Conservation (phyloP, 2,113 vertebrate genomes). For the Sceloporus tristichus region DNA sequence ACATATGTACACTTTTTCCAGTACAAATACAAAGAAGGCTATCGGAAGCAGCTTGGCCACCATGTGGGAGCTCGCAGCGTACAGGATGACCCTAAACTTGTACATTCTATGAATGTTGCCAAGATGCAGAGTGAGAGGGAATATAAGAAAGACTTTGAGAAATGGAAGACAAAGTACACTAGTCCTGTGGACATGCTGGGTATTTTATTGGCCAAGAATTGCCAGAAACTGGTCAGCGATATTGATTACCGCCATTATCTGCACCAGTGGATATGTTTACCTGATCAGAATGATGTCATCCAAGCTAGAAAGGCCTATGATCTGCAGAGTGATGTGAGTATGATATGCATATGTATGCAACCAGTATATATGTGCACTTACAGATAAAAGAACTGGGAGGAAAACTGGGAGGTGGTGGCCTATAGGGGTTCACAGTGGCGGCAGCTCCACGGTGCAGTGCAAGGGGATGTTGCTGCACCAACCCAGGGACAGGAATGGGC, state of each 20-base stretch:
- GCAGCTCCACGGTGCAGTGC: too few relatives aligned
- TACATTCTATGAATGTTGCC: constrained; percentile 90
- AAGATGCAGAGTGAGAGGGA: constrained; percentile 92
- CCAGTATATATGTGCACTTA: background rate
- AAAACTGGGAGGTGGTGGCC: too few relatives aligned
- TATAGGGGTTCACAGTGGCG: too few relatives aligned
- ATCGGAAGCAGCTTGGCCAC: constrained; percentile 91
- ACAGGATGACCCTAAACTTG: constrained; percentile 88
- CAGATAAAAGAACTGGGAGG: background rate
- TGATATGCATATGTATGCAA: constrained; percentile 68
- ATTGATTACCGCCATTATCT: constrained; percentile 86
- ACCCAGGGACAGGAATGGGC: too few relatives aligned
- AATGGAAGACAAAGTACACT: constrained; percentile 88
- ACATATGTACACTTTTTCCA: constrained; percentile 63
- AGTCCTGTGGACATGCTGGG: constrained; percentile 92
- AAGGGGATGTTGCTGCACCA: too few relatives aligned
- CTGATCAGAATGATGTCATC: constrained; percentile 92
- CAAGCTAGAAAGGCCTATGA: constrained; percentile 92
- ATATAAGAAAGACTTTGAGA: constrained; percentile 96
- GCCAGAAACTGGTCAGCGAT: constrained; percentile 89
- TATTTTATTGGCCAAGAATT: constrained; percentile 91
- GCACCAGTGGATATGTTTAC: constrained; percentile 94
- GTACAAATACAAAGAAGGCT: constrained; percentile 94
- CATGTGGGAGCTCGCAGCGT: constrained; percentile 88
- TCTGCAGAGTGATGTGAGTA: constrained; percentile 92